Percentiles rank a stretch among this genome's conserved stretches.
These are phyloP conservation scores for Trichomycterus rosablanca DNA, from an alignment of 2,113 vertebrate genomes.

Conservation along the genomic window DNA sequence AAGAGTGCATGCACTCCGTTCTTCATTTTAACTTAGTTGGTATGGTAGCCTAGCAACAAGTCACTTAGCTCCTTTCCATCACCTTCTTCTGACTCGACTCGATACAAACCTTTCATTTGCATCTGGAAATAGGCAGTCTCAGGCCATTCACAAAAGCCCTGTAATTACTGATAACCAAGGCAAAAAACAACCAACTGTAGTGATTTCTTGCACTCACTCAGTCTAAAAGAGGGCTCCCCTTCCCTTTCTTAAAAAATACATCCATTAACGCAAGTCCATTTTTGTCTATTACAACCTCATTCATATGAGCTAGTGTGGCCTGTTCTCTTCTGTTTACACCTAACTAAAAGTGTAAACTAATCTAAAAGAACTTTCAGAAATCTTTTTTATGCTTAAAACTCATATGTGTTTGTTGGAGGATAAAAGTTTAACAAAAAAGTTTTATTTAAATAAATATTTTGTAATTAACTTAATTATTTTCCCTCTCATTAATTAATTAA, in stretches of 20 bases:
- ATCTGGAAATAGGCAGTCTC: constrained; percentile 59
- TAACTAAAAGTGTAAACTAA: constrained; percentile 1
- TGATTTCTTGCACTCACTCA: constrained; percentile 49
- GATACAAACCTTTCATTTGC: constrained; percentile 62
- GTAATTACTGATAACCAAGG: constrained; percentile 56
- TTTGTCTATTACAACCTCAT: constrained; percentile 4
- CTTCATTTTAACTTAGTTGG: constrained; percentile 51
- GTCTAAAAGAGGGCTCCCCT: constrained; percentile 35
- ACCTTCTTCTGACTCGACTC: constrained; percentile 51
- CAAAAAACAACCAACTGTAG: constrained; percentile 35
- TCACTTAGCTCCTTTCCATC: constrained; percentile 54
- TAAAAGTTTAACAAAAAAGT: too few species aligned
- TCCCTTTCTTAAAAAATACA: constrained; percentile 12
- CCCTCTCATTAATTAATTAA: too few species aligned
- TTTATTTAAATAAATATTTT: too few species aligned
- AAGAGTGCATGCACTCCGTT: constrained; percentile 43
- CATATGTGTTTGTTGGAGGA: too few species aligned
- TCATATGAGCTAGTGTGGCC: neutral
- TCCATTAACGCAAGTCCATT: neutral
- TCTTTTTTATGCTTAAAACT: too few species aligned
- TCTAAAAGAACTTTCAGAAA: too few species aligned
- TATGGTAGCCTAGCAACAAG: constrained; percentile 56
- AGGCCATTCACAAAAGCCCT: constrained; percentile 48
- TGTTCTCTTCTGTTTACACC: neutral
- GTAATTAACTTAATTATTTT: neutral